Evolutionary conservation across 2,888 invertebrate species (phyloP).

Genomic region (Apotomis capreana): DNA sequence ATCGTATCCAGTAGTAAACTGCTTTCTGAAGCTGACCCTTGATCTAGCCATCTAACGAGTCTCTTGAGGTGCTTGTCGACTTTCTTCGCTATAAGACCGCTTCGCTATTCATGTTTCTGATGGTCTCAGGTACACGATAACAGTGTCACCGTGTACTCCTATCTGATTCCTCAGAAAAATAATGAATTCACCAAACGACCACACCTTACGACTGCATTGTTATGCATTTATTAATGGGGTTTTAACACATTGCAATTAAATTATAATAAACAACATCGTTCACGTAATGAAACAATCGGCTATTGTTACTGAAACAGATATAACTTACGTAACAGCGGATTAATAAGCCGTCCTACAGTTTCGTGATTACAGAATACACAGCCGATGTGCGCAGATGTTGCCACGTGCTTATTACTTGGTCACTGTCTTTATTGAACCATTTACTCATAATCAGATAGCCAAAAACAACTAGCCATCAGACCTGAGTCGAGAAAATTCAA

Average conservation of each 20-base stretch:
- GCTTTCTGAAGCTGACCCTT: no score
- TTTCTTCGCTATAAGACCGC: no score
- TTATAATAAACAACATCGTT: neutral
- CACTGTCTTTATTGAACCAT: slow-evolving; percentile 1
- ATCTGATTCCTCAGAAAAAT: no score
- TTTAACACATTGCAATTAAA: slow-evolving; percentile 7
- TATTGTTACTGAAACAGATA: slow-evolving; percentile 32
- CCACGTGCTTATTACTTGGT: slow-evolving; percentile 25
- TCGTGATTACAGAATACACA: slow-evolving; percentile 48
- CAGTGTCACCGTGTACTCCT: no score
- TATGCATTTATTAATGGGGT: neutral
- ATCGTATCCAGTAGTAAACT: no score
- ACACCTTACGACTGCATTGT: no score
- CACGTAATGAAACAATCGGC: slow-evolving; percentile 17
- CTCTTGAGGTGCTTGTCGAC: no score
- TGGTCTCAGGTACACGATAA: no score
- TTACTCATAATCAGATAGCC: neutral
- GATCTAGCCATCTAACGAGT: no score
- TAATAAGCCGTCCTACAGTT: slow-evolving; percentile 46
- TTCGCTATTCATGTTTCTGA: no score
- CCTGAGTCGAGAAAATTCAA: no score
- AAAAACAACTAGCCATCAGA: neutral
- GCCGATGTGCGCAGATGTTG: slow-evolving; percentile 37
- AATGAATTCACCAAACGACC: no score
- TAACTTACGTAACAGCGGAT: slow-evolving; percentile 42